Base-by-base conservation (phyloP, 2,113 vertebrate species). In the Poeciliopsis prolifica region DNA sequence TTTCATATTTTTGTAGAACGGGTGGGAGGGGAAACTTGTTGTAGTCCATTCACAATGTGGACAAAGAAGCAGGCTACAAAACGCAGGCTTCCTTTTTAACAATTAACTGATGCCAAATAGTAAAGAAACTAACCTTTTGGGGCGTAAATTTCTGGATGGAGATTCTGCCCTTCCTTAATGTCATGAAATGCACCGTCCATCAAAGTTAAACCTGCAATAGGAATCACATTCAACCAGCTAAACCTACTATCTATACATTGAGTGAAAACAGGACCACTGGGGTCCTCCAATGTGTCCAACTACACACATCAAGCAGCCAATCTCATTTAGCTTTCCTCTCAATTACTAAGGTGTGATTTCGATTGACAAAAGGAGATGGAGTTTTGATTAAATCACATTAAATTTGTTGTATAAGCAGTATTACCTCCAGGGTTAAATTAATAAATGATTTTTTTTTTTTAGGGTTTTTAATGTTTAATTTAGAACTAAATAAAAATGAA, bases 221-320 rank as follows among this genome's bases (percentile, higher is more conserved):
- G 87, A 79, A 71, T 75, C 75, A 73, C 70, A 78, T 87, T 66
- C 58, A n/a, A 69, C 42, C 42, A 35, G 83, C 86, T 89, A 90
- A 92, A 82, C 68, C 61, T 68, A 89, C 89, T 92, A 89, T 60
- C 79, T 40, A 67, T 84, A 81, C 89, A 80, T 86, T 74, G 85
- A 68, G 74, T 62, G 62, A 86, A 78, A 81, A 64, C 64, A 79
- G 31, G 58, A 22, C 70, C 81, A 69, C 44, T 1, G 1, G 72
- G 80, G 83, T 81, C 75, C 73, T 66, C 70, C 68, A 60, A 77
- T 70, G 60, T 68, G 60, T 77, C 68, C 35, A 64, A 79, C 83
- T 17, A 60, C 62, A 70, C 68, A 79, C 86, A 79, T 85, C 82
- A 84, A 65, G 51, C 77, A 85, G 68, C 72, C 70, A 58, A 64